A percentile compares a stretch with the other conserved stretches of the same genome.
These are phyloP conservation scores for Tanytarsus gracilentus DNA, from an alignment of 2,888 invertebrate genomes.

Conservation along the genomic window DNA sequence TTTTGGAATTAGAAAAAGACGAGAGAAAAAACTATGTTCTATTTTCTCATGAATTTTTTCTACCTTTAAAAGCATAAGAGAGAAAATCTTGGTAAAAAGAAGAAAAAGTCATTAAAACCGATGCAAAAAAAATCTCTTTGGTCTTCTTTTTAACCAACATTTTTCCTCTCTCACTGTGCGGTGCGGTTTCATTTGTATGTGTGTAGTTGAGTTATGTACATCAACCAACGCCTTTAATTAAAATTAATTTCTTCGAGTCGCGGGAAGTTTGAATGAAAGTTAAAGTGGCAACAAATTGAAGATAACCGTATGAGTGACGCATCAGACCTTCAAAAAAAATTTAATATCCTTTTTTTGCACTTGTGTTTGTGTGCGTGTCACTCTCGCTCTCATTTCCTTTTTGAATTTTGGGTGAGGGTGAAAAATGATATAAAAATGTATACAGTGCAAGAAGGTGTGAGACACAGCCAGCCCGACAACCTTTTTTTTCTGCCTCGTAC, in stretches of 20 bases:
- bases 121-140: constrained; percentile 14
- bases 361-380: not conserved
- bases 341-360: not conserved
- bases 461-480: no score
- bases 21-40: not conserved
- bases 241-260: constrained; percentile 2
- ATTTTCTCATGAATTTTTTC: not conserved
- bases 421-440: not conserved
- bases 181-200: not conserved
- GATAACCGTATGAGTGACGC: no score
- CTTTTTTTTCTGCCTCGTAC: not conserved
- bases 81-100: not conserved
- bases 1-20: constrained; percentile 11
- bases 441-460: not conserved
- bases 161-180: constrained; percentile 5
- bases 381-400: not conserved
- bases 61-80: not conserved
- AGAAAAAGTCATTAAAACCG: not conserved
- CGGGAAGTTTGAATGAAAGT: not conserved
- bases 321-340: not conserved
- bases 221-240: constrained; percentile 28
- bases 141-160: constrained; percentile 22
- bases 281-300: not conserved
- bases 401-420: not conserved
- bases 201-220: not conserved